A percentile compares a stretch with the other conserved stretches of the same genome.
phyloP scores from a whole-genome alignment of 1,140 invertebrate genomes.

The Scaptomyza hsui region DNA sequence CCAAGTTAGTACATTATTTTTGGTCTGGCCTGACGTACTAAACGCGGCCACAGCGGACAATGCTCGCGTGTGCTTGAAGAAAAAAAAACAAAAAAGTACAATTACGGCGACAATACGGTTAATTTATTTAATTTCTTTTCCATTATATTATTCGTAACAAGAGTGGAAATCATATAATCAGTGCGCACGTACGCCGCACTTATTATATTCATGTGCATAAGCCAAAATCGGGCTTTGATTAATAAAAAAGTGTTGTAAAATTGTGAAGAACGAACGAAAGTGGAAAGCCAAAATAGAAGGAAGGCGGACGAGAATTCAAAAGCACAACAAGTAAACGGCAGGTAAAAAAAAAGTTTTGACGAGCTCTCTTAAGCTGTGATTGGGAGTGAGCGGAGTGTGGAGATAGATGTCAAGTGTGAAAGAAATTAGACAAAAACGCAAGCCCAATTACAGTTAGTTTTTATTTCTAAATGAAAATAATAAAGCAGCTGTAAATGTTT shows the following conservation, averaged over 20 bases:
- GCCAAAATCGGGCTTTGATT: conserved; percentile 17
- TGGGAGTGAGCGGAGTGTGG: conserved; percentile 31
- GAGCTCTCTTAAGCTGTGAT: conserved; percentile 25
- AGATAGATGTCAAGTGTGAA: conserved; percentile 54
- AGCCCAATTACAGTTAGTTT: conserved; percentile 68
- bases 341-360: conserved; percentile 57
- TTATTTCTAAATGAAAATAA: conserved; percentile 61
- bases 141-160: conserved; percentile 38
- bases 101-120: conserved; percentile 49
- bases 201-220: not conserved
- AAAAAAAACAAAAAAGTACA: conserved; percentile 29
- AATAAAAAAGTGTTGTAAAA: conserved; percentile 39
- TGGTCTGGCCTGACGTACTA: conserved; percentile 61
- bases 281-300: conserved; percentile 44
- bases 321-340: conserved; percentile 64
- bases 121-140: conserved; percentile 55
- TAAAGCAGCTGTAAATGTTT: conserved; percentile 39
- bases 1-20: conserved; percentile 66
- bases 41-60: conserved; percentile 63
- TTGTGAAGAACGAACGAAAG: conserved; percentile 41
- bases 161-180: conserved; percentile 30
- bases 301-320: conserved; percentile 54
- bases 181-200: not conserved
- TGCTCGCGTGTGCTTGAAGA: conserved; percentile 64
- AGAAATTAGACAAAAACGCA: conserved; percentile 41